Base-by-base conservation (phyloP, 2,888 invertebrate genomes). In the Deilephila elpenor region DNA sequence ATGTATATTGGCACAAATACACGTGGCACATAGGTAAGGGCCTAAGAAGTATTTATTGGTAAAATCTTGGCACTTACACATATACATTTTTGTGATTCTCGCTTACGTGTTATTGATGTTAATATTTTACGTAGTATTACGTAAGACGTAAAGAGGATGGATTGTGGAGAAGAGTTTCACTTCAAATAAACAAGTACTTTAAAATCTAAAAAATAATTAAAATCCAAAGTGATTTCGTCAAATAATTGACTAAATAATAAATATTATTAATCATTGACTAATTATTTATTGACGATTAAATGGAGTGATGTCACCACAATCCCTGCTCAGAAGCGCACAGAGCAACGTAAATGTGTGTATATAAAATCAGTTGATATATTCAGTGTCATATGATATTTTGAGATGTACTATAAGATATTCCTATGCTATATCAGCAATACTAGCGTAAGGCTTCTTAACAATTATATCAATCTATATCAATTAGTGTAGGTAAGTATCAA, bases 391-490 rank as follows among this genome's bases (percentile, higher is more conserved):
- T 34, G 14, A 75, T 77, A 74, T 73, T 75, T 73, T 74, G 74
- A 75, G 72, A 75, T 56, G 74, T 74, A 74, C 32, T 61, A 53
- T 56, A 72, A 71, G 71, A 59, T 53, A 62, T 32, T 60, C 51
- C n/a, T 59, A 75, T 60, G 73, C 70, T 29, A 74, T 64, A 85
- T 83, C 88, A 92, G 91, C 91, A 92, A 93, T 93, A 92, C 81
- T 93, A 92, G 88, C 20, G 5, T 90, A 87, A 88, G 85, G 88
- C 84, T 83, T 85, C 80, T 89, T 80, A 90, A 93, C 92, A 89
- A 90, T 90, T 87, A 84, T 62, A 62, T 89, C 89, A 91, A 88
- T 44, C 44, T 78, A 89, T 94, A 92, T 94, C 94, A 92, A 90
- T 91, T 86, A 89, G 86, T 82, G 82, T 91, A 91, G 89, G 81